Conservation (phyloP, 2,113 vertebrate genomes). For the Calyptommatus sinebrachiatus region DNA sequence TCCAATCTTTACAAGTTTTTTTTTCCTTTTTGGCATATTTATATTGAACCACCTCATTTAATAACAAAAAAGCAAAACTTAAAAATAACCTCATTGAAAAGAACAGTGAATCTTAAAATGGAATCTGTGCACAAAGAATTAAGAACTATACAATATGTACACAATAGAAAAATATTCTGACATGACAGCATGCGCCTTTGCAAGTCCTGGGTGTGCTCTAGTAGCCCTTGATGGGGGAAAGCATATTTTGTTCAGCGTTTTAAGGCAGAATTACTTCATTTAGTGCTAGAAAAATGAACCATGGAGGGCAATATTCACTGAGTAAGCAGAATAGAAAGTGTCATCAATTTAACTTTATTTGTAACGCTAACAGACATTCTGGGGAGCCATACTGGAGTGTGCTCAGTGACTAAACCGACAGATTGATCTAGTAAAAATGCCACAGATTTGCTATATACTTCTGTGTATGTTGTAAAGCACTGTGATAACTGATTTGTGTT, state of each 20-base stretch:
- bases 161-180: constrained; percentile 80
- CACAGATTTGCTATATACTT: constrained; percentile 50
- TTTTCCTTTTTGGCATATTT: constrained; percentile 1
- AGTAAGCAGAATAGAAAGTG: constrained; percentile 44
- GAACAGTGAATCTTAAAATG: constrained; percentile 70
- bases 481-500: constrained; percentile 27
- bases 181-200: constrained; percentile 61
- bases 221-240: constrained; percentile 63
- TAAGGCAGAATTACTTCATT: constrained; percentile 72
- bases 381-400: constrained; percentile 32
- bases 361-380: constrained; percentile 51
- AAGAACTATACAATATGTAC: constrained; percentile 78
- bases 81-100: no score
- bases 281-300: constrained; percentile 51
- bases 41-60: constrained; percentile 1
- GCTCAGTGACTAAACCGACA: constrained; percentile 36
- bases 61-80: background rate
- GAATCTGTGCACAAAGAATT: constrained; percentile 69
- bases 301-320: constrained; percentile 14
- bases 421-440: constrained; percentile 41
- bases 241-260: constrained; percentile 59
- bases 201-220: constrained; percentile 52
- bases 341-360: constrained; percentile 55
- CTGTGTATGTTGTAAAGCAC: constrained; percentile 44
- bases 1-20: constrained; percentile 4